phyloP scores from a whole-genome alignment of 2,888 invertebrate genomes.

The Andrena bicolor region DNA sequence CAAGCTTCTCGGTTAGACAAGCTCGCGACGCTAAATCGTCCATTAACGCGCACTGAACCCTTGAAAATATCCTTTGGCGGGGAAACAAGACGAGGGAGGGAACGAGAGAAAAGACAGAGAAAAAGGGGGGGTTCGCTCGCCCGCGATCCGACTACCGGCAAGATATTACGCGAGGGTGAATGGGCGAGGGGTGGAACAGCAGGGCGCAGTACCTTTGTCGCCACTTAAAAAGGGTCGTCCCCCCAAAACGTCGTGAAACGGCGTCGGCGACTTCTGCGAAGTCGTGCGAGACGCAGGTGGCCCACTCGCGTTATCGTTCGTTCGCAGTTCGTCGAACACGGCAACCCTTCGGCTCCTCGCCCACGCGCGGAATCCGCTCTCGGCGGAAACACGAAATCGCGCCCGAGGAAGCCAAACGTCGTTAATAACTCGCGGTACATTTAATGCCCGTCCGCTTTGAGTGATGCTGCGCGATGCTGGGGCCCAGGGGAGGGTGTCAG shows the following conservation, averaged over 20 bases:
- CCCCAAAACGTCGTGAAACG: conserved; percentile 33
- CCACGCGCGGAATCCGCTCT: conserved; percentile 43
- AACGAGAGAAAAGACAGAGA: conserved; percentile 4
- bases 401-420: conserved; percentile 71
- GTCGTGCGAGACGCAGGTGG: conserved; percentile 58
- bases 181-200: conserved; percentile 14
- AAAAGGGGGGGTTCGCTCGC: conserved; percentile 22
- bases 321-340: conserved; percentile 68
- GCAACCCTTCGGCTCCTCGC: conserved; percentile 46
- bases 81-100: conserved; percentile 38
- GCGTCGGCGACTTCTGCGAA: conserved; percentile 51
- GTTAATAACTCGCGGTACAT: conserved; percentile 81
- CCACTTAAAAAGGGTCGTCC: conserved; percentile 57
- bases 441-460: conserved; percentile 68
- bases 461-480: conserved; percentile 38
- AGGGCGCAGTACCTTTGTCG: conserved; percentile 55
- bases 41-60: conserved; percentile 61
- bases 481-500: conserved; percentile 25
- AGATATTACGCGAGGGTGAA: conserved; percentile 59
- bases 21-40: conserved; percentile 59
- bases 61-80: conserved; percentile 61
- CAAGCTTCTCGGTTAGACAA: conserved; percentile 26
- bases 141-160: conserved; percentile 49
- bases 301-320: conserved; percentile 63
- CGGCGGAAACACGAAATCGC: conserved; percentile 76